Evolutionary conservation across 1,140 invertebrate species (phyloP), one percentile per base, ranked within the genome.

Genomic region (Ips typographus): DNA sequence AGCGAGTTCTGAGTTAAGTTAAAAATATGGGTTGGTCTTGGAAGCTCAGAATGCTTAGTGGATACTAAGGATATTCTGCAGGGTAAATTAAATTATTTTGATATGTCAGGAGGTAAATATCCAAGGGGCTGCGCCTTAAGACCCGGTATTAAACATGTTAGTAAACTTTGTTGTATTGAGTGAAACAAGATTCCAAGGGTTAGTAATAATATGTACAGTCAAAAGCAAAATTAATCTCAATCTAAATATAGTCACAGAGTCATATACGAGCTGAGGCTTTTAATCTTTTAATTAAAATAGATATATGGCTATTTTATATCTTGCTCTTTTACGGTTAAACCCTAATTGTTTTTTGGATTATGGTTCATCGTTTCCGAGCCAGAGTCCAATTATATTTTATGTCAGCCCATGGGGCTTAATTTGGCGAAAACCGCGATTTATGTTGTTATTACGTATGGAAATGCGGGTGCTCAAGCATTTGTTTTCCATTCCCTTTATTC

Each of bases 201-300:
- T 40, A 59, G 57, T 42, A 59, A 59, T 41, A 42, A 42, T 41
- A 5, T 1, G 47, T 49, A 38, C 57, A 59, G 8, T 42, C 57
- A 41, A 59, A 59, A 38, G 39, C 40, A 40, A 59, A 59, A 59
- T 42, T 59, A 42, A 59, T 42, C 57, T 59, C 38, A 59, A 59
- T 42, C 39, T 40, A 59, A 40, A 59, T 59, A 59, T 59, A 59
- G 38, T 41, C 42, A 59, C 8, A 59, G 42, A 59, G 37, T 55
- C 52, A 22, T 55, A 55, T 3, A 22, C n/a, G 37, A 36, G 37
- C n/a, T 36, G 37, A 59, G 42, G 57, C 57, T 41, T 59, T 59
- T 59, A 59, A 59, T 59, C 57, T 59, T 59, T 59, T 59, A 41
- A 59, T 59, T 59, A 59, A 59, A 59, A 41, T 59, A 59, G 38